Evolutionary conservation across 2,797 vertebrate species (phyloP).

Genomic region (Neosilurus mollespiculum): DNA sequence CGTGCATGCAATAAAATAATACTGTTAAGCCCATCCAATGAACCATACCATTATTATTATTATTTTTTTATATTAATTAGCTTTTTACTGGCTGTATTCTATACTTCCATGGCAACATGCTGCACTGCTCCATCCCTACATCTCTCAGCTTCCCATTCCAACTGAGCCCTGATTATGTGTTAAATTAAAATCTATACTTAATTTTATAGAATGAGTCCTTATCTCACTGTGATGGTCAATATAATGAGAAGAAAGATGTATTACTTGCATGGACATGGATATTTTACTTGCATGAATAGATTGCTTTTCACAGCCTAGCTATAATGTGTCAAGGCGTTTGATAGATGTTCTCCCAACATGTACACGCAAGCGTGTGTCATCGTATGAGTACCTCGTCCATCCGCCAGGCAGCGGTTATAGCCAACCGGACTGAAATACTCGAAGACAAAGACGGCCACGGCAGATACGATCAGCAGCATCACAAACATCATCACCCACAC

Average conservation of each 20-base stretch:
- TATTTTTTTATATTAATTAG: not conserved
- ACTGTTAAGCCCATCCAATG: not conserved
- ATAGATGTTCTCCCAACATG: slow-evolving; percentile 45
- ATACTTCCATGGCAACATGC: not conserved
- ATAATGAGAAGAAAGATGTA: not conserved
- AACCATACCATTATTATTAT: no score
- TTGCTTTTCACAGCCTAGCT: slow-evolving; percentile 22
- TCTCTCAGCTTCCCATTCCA: not conserved
- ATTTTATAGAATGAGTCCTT: not conserved
- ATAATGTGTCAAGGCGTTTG: slow-evolving; percentile 41
- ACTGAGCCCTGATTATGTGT: not conserved
- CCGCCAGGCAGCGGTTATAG: slow-evolving; percentile 98
- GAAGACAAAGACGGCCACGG: slow-evolving; percentile 94
- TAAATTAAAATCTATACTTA: slow-evolving; percentile 1
- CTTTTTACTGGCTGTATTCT: not conserved
- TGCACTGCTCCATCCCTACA: not conserved
- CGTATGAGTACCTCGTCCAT: slow-evolving; percentile 86
- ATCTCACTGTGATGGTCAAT: slow-evolving; percentile 3
- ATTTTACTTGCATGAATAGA: not conserved
- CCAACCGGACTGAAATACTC: slow-evolving; percentile 99
- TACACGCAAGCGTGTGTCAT: slow-evolving; percentile 19
- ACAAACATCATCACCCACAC: slow-evolving; percentile 99
- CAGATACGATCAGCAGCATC: slow-evolving; percentile 96
- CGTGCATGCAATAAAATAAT: not conserved
- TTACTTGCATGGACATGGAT: slow-evolving; percentile 5